phyloP scores from a whole-genome alignment of 2,797 vertebrate species.

The Adelosebastes latens region DNA sequence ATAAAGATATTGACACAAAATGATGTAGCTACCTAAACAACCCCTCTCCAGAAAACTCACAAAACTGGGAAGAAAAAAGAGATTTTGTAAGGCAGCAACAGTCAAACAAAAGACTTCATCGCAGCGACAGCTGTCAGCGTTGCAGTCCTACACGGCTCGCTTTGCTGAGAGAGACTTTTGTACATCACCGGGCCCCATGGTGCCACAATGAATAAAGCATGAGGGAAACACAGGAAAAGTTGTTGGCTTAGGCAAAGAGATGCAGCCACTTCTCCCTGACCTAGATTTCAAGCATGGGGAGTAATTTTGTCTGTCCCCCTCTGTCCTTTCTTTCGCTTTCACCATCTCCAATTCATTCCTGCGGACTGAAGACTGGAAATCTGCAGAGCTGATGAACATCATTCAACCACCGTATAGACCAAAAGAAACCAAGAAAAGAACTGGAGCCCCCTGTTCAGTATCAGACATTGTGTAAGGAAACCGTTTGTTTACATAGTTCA shows the following conservation, averaged over 20 bases:
- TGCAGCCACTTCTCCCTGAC: conserved; percentile 63
- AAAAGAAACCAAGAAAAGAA: neutral
- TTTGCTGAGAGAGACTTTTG: conserved; percentile 43
- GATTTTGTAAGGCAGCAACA: conserved; percentile 1
- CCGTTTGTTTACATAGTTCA: conserved; percentile 32
- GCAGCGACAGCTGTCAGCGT: conserved; percentile 59
- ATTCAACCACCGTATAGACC: neutral
- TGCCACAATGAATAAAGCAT: conserved; percentile 72
- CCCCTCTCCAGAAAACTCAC: neutral
- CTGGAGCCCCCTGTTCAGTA: neutral
- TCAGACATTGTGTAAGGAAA: neutral
- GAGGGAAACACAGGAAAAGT: conserved; percentile 57
- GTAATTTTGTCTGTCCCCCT: conserved; percentile 35
- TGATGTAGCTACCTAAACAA: neutral
- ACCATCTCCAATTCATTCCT: conserved; percentile 18
- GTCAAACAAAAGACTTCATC: conserved; percentile 25
- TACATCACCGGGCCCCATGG: conserved; percentile 34
- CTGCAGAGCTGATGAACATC: neutral
- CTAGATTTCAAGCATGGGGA: conserved; percentile 56
- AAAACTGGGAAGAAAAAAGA: neutral
- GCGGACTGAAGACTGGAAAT: neutral
- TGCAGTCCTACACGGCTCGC: conserved; percentile 12
- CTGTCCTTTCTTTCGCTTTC: conserved; percentile 11
- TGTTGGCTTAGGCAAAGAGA: conserved; percentile 57
- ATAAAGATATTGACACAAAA: neutral